Percentiles rank a stretch among this genome's conserved stretches.
Evolutionary conservation across 1,140 invertebrate genomes (phyloP).

Genomic region (Maconellicoccus hirsutus): DNA sequence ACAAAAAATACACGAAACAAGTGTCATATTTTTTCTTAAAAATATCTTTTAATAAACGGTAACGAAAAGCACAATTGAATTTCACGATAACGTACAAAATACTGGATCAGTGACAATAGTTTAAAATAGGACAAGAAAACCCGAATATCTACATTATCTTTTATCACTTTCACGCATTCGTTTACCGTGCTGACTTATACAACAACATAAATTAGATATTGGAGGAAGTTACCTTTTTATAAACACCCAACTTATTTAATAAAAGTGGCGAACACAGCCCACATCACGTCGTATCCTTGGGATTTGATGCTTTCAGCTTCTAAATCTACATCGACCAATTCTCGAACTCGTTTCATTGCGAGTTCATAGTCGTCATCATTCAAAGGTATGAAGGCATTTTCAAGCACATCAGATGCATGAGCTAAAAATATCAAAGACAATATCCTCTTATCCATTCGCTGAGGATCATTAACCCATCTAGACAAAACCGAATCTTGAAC

Average conservation of each 20-base stretch:
- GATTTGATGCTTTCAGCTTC: conserved; percentile 83
- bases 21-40: no score
- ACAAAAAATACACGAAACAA: no score
- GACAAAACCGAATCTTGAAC: conserved; percentile 93
- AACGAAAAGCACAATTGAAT: neutral
- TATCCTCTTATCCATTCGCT: conserved; percentile 90
- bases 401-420: conserved; percentile 95
- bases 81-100: no score
- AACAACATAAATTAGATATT: neutral
- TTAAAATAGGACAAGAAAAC: neutral
- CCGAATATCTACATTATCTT: neutral
- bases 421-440: conserved; percentile 88
- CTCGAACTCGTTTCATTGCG: conserved; percentile 90
- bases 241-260: conserved; percentile 62
- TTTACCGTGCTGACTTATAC: neutral
- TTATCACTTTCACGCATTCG: neutral
- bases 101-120: no score
- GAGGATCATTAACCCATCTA: conserved; percentile 95
- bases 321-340: conserved; percentile 91
- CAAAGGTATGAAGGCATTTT: conserved; percentile 98
- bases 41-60: no score
- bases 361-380: conserved; percentile 98
- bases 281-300: conserved; percentile 84
- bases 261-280: conserved; percentile 97
- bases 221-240: neutral